Evolutionary conservation across 2,113 vertebrate genomes (phyloP).

Genomic region (Formicarius rufipectus): DNA sequence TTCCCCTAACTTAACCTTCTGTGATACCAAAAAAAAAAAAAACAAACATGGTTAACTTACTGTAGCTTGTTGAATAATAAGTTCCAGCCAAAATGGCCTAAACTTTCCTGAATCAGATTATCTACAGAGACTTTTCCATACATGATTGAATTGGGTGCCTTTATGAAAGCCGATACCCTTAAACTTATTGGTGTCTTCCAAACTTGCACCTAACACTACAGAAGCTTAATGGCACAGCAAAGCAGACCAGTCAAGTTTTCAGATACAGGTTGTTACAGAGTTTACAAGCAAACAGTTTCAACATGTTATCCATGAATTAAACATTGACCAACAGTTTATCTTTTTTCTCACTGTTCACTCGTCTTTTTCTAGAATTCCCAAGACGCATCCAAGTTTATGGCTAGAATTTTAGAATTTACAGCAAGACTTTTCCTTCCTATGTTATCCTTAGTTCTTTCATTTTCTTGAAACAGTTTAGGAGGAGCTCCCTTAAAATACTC

Average conservation of each 20-base stretch:
- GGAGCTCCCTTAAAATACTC: background rate
- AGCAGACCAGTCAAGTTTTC: background rate
- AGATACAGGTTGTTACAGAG: background rate
- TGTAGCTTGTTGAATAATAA: background rate
- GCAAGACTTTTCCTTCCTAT: background rate
- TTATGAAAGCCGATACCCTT: background rate
- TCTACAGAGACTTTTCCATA: background rate
- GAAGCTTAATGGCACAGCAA: background rate
- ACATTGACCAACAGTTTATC: background rate
- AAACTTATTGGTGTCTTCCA: background rate
- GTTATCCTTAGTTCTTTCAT: background rate
- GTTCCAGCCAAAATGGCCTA: background rate
- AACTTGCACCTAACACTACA: background rate
- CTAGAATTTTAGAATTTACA: background rate
- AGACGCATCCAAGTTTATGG: background rate
- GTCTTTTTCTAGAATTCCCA: background rate
- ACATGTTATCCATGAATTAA: background rate
- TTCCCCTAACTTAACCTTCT: background rate
- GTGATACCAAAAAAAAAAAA: background rate
- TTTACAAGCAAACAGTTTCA: background rate
- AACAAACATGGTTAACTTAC: rapidly evolving
- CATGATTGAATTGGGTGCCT: background rate
- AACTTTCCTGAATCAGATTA: background rate
- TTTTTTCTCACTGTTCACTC: background rate
- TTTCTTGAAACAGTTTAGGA: background rate